Evolutionary conservation across 2,113 vertebrate species (phyloP).

Genomic region (Himantopus leucocephalus): DNA sequence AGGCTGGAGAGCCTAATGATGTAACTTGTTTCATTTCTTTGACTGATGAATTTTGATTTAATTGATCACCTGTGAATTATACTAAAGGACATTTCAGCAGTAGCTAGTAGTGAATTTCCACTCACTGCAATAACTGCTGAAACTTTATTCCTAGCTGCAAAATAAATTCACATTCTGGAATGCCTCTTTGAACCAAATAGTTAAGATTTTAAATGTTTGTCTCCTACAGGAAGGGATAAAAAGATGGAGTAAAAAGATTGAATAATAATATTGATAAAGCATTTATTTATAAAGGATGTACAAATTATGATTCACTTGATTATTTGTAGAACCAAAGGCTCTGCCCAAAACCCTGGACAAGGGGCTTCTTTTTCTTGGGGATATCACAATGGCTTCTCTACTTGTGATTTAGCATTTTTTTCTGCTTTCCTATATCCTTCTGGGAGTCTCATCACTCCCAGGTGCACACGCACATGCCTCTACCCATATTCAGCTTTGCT

Average conservation of each 20-base stretch:
- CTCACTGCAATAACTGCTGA: not conserved
- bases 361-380: not conserved
- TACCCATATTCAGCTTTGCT: not conserved
- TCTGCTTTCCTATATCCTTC: not conserved
- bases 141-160: not conserved
- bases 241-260: not conserved
- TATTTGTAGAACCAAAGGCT: not conserved
- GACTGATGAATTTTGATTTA: not conserved
- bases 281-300: not conserved
- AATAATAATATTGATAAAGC: not conserved
- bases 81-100: not conserved
- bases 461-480: fast-evolving
- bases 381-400: not conserved
- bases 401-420: not conserved
- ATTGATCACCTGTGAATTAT: not conserved
- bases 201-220: not conserved
- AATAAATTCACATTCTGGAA: not conserved
- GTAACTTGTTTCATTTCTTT: not conserved
- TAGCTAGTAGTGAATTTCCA: not conserved
- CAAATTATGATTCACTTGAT: not conserved
- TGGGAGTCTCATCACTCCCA: not conserved
- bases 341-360: not conserved
- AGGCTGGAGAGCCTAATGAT: not conserved
- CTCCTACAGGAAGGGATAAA: not conserved
- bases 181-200: not conserved